These are phyloP conservation scores for Monodelphis domestica DNA, from an alignment of 2,797 vertebrate species.

Conservation along the genomic window DNA sequence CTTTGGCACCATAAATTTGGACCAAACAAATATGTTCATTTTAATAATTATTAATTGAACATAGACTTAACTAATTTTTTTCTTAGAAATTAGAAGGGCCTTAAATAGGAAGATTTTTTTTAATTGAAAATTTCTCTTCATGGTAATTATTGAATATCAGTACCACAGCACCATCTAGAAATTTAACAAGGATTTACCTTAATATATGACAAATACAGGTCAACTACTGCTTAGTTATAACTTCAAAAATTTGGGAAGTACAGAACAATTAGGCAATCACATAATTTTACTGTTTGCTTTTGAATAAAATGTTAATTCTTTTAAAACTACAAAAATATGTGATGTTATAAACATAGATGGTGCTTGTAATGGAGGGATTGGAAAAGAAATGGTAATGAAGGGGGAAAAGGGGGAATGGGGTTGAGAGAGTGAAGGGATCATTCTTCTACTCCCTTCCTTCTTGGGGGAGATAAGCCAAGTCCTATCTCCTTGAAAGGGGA, in stretches of 20 bases:
- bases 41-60: not conserved
- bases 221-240: not conserved
- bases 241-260: not conserved
- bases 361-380: too few relatives aligned
- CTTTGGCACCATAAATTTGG: not conserved
- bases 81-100: not conserved
- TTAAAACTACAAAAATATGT: not conserved
- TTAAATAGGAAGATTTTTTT: not conserved
- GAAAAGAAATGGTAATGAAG: too few relatives aligned
- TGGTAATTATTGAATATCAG: not conserved
- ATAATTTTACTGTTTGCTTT: not conserved
- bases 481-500: too few relatives aligned
- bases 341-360: not conserved
- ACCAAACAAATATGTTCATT: not conserved
- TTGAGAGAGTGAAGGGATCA: too few relatives aligned
- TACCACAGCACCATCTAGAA: not conserved
- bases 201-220: not conserved
- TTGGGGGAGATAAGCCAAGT: too few relatives aligned
- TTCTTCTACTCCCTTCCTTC: too few relatives aligned
- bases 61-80: not conserved
- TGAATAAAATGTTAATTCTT: not conserved
- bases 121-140: not conserved
- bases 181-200: not conserved
- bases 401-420: too few relatives aligned
- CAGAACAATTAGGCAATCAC: not conserved